Evolutionary conservation across 2,113 vertebrate species (phyloP).

Genomic region (Urocitellus parryii): DNA sequence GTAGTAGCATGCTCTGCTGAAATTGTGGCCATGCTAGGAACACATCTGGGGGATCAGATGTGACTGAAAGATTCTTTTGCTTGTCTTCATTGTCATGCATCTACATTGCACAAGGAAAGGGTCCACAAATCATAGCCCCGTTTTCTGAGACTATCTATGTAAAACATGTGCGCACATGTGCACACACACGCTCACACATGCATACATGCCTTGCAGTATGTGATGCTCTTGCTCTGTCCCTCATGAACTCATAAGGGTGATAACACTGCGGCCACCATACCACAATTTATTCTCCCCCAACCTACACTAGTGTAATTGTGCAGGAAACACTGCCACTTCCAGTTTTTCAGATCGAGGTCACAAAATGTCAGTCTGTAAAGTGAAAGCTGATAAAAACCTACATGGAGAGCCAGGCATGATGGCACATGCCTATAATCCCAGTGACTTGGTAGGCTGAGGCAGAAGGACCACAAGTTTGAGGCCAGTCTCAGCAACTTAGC

Average conservation of each 20-base stretch:
- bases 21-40: background rate
- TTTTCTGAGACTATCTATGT: background rate
- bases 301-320: background rate
- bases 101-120: background rate
- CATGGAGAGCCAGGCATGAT: too few species aligned
- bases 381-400: background rate
- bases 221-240: background rate
- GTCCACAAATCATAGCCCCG: background rate
- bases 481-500: too few species aligned
- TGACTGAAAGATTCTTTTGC: slow-evolving; percentile 20
- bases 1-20: background rate
- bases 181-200: background rate
- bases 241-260: background rate
- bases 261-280: background rate
- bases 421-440: too few species aligned
- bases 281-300: background rate
- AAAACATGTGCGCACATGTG: background rate
- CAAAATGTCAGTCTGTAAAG: background rate
- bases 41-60: background rate
- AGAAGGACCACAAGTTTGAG: too few species aligned
- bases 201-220: background rate
- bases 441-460: too few species aligned
- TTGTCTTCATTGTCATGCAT: slow-evolving; percentile 20
- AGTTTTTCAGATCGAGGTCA: background rate
- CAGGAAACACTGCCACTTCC: background rate